Evolutionary conservation across 1,140 invertebrate genomes (phyloP).

Genomic region (Drosophila equinoxialis): DNA sequence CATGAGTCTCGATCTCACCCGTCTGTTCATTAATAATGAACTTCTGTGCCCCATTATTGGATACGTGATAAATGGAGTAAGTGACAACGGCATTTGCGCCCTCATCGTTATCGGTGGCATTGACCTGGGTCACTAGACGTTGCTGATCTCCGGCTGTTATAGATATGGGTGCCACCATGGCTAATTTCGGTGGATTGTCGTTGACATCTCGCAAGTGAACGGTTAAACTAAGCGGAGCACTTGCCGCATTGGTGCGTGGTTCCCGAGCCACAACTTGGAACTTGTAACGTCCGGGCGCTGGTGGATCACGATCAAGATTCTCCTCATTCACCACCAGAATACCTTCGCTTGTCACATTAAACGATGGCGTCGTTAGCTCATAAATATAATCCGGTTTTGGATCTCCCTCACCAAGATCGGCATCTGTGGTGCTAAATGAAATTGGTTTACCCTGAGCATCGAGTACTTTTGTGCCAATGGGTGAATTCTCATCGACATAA

Average conservation of each 20-base stretch:
- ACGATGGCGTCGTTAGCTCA: conserved; percentile 93
- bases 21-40: conserved; percentile 92
- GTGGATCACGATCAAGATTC: conserved; percentile 93
- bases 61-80: conserved; percentile 94
- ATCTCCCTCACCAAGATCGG: conserved; percentile 91
- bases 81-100: conserved; percentile 91
- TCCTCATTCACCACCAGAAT: conserved; percentile 91
- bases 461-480: conserved; percentile 91
- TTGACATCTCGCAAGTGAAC: conserved; percentile 92
- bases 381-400: conserved; percentile 90
- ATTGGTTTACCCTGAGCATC: conserved; percentile 88
- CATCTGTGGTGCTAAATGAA: conserved; percentile 89
- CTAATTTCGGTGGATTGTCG: conserved; percentile 91
- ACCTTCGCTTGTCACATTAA: conserved; percentile 90
- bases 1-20: conserved; percentile 90
- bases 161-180: conserved; percentile 89
- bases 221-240: conserved; percentile 90
- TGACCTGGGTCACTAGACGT: conserved; percentile 90
- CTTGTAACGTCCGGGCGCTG: conserved; percentile 91
- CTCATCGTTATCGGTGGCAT: conserved; percentile 93
- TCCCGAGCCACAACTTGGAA: conserved; percentile 92
- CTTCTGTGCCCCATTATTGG: conserved; percentile 93
- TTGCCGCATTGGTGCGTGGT: conserved; percentile 89
- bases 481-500: conserved; percentile 92
- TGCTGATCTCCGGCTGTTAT: conserved; percentile 90